A percentile compares a stretch with the other conserved stretches of the same genome.
Conservation (phyloP, 2,113 vertebrate species). For the Geococcyx californianus region DNA sequence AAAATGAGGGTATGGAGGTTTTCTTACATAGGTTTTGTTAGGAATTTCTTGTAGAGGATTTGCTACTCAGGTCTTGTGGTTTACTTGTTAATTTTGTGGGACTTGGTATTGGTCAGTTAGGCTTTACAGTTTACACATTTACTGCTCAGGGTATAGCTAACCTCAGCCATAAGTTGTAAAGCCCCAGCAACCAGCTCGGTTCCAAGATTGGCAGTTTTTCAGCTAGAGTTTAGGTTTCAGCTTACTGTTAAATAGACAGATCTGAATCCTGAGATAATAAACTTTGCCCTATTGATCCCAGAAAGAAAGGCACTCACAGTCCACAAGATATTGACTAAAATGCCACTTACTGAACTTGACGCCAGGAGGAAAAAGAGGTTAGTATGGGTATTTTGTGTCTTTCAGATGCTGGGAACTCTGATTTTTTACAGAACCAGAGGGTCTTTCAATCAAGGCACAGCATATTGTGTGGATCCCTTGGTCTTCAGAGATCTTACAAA, state of each 20-base stretch:
- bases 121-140: neutral
- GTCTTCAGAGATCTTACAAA: neutral
- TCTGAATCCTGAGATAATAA: neutral
- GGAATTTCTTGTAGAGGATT: neutral
- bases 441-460: neutral
- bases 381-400: neutral
- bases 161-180: neutral
- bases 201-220: neutral
- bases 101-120: neutral
- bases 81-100: neutral
- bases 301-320: neutral
- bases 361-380: neutral
- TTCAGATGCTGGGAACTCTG: neutral
- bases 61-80: neutral
- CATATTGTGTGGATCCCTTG: neutral
- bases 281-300: neutral
- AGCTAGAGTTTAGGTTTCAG: neutral
- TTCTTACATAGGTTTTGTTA: neutral
- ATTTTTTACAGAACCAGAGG: neutral
- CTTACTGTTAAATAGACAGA: neutral
- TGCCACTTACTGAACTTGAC: neutral
- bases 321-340: neutral
- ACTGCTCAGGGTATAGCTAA: neutral
- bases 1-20: neutral
- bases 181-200: neutral